Evolutionary conservation across 2,113 vertebrate species (phyloP).

Genomic region (Phylloscopus trochiloides): DNA sequence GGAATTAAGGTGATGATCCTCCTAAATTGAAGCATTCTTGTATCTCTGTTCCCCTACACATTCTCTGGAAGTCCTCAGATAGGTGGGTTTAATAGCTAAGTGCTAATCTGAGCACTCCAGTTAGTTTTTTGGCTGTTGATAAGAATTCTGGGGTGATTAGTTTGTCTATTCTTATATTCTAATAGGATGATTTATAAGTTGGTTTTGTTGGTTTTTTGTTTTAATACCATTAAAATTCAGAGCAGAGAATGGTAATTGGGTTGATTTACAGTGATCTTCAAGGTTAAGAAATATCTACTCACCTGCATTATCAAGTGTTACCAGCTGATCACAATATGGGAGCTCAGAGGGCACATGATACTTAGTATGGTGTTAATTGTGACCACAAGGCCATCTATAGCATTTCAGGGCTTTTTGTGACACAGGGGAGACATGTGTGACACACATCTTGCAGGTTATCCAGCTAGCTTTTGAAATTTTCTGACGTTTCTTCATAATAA

Average conservation of each 20-base stretch:
- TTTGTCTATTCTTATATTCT: not conserved
- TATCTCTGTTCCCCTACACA: not conserved
- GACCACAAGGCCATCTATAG: not conserved
- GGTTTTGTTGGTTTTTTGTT: not conserved
- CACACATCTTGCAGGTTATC: not conserved
- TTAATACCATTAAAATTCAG: not conserved
- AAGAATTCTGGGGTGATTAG: constrained; percentile 67
- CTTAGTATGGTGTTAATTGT: not conserved
- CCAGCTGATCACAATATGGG: not conserved
- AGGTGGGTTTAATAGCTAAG: constrained; percentile 59
- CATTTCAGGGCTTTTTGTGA: not conserved
- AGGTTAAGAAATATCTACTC: not conserved
- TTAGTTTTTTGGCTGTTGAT: constrained; percentile 69
- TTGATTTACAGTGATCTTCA: not conserved
- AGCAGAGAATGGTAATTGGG: not conserved
- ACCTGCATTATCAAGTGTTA: not conserved
- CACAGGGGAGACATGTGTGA: not conserved
- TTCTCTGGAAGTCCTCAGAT: not conserved
- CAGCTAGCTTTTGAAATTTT: not conserved
- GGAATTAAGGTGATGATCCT: not conserved
- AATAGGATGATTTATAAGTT: not conserved
- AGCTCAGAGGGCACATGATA: not conserved
- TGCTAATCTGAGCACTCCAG: constrained; percentile 35
- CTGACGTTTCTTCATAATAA: not conserved
- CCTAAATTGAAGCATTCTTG: not conserved